These are phyloP conservation scores for Sesamia inferens DNA, from an alignment of 2,888 invertebrate species.

Conservation along the genomic window DNA sequence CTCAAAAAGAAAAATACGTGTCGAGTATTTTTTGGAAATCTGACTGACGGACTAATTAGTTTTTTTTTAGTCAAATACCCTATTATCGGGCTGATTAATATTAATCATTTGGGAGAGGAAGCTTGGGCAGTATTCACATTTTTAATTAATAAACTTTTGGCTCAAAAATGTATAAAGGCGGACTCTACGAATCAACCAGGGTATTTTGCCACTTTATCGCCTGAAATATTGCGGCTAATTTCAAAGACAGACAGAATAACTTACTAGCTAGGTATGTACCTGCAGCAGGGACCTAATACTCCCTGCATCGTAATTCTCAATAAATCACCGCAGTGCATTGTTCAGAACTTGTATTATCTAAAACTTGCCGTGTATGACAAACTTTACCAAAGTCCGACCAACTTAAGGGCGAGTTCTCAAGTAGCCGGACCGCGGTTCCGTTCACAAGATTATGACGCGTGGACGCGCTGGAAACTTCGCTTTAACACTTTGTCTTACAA, in stretches of 20 bases:
- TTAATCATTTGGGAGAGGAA: too few species aligned
- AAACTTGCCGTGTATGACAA: constrained; percentile 60
- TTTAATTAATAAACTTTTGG: too few species aligned
- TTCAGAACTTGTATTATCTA: constrained; percentile 51
- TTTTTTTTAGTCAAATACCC: too few species aligned
- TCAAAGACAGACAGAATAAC: background rate
- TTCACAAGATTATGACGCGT: constrained; percentile 72
- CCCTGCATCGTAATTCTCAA: constrained; percentile 40
- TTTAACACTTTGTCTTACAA: constrained; percentile 63
- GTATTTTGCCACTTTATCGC: too few species aligned
- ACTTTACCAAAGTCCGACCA: constrained; percentile 59
- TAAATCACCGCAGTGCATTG: constrained; percentile 56
- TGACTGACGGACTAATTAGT: too few species aligned
- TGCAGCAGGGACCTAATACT: background rate
- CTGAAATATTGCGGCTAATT: background rate
- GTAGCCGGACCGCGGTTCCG: constrained; percentile 67
- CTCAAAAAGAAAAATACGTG: too few species aligned
- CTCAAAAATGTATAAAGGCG: too few species aligned
- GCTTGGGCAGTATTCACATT: too few species aligned
- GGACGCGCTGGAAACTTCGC: constrained; percentile 68
- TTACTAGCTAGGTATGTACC: too few species aligned
- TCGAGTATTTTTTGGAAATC: too few species aligned
- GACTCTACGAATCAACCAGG: too few species aligned
- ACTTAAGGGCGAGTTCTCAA: constrained; percentile 69
- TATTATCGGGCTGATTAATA: too few species aligned